A percentile compares a stretch with the other conserved stretches of the same genome.
Evolutionary conservation across 2,113 vertebrate species (phyloP).

Genomic region (Malaclemys terrapin): DNA sequence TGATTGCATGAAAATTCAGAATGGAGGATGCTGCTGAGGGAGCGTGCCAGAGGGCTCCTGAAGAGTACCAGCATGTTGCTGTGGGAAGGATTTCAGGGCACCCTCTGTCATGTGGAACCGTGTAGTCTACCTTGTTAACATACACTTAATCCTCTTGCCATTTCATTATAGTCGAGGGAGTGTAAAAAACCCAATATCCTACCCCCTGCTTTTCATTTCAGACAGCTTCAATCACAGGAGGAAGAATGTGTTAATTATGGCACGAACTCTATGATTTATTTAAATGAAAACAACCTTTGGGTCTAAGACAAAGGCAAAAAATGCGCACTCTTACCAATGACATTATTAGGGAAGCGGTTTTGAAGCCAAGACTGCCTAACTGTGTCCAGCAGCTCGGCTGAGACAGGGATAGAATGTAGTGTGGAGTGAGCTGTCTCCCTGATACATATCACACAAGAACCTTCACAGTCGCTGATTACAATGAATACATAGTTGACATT

Average conservation of each 20-base stretch:
- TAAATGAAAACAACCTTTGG: slow-evolving; percentile 45
- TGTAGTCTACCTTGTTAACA: neutral
- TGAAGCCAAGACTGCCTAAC: neutral
- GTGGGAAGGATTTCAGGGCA: neutral
- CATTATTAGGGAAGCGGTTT: slow-evolving; percentile 58
- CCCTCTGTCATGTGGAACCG: neutral
- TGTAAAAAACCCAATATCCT: neutral
- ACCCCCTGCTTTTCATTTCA: slow-evolving; percentile 3
- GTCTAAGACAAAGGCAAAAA: slow-evolving; percentile 51
- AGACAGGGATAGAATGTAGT: neutral
- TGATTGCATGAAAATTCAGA: rapidly evolving
- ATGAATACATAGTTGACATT: slow-evolving; percentile 69
- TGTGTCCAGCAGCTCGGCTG: neutral
- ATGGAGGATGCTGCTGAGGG: neutral
- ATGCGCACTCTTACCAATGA: neutral
- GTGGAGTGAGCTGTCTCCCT: slow-evolving; percentile 58
- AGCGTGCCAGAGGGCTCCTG: neutral
- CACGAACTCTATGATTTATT: too few relatives aligned
- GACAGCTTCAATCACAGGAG: neutral
- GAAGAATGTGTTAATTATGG: neutral
- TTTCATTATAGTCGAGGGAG: neutral
- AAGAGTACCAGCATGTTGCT: neutral
- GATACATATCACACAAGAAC: slow-evolving; percentile 29
- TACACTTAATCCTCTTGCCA: neutral
- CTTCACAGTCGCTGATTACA: slow-evolving; percentile 67